phyloP scores from a whole-genome alignment of 2,113 vertebrate genomes.

The Cebus imitator region DNA sequence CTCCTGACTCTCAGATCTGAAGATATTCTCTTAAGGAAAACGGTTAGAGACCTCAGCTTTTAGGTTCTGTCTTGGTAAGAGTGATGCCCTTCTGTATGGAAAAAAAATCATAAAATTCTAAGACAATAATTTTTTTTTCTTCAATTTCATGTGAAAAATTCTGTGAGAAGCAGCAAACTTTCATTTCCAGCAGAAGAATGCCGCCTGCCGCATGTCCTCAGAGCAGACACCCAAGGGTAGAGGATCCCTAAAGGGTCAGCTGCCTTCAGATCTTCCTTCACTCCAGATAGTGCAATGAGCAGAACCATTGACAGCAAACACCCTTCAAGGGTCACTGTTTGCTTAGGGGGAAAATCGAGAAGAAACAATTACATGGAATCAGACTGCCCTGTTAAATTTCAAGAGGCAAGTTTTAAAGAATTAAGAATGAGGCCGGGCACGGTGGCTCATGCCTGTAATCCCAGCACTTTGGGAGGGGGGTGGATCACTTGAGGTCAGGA shows the following conservation, averaged over 20 bases:
- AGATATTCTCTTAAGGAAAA: conserved; percentile 75
- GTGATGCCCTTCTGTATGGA: conserved; percentile 56
- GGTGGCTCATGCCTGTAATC: too few species aligned
- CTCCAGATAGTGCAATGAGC: neutral
- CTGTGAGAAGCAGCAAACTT: conserved; percentile 35
- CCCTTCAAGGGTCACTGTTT: neutral
- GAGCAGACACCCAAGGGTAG: neutral
- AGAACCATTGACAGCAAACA: neutral
- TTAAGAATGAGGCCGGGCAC: neutral
- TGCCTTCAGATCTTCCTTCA: neutral
- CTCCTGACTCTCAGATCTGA: conserved; percentile 72
- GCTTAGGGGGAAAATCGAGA: conserved; percentile 7
- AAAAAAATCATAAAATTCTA: conserved; percentile 55
- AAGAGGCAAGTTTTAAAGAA: neutral
- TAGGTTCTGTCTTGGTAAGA: conserved; percentile 73
- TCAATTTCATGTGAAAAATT: conserved; percentile 58
- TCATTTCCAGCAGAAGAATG: neutral
- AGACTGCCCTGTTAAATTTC: neutral
- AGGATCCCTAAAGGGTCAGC: neutral
- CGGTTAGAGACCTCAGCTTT: conserved; percentile 75
- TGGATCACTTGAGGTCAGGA: too few species aligned
- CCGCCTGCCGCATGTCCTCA: neutral
- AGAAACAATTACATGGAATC: neutral
- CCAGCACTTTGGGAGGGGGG: too few species aligned
- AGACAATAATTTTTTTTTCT: conserved; percentile 61